Conservation (phyloP, 2,888 invertebrate genomes). For the Zele albiditarsus region DNA sequence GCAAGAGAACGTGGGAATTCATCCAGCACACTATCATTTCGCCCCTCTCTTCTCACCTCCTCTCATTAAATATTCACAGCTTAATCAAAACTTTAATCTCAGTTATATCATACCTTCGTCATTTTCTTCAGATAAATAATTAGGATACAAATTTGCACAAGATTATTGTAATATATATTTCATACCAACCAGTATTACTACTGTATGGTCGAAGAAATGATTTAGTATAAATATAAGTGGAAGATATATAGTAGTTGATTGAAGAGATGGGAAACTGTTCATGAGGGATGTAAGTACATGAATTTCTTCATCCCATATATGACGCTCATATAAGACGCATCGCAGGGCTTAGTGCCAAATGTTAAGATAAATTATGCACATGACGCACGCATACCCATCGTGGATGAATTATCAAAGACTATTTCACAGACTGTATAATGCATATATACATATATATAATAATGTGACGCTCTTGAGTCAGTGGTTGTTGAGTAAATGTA, state of each 20-base stretch:
- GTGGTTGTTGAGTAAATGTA: not conserved
- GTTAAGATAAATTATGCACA: conserved; percentile 29
- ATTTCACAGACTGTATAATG: not conserved
- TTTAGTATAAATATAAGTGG: no score
- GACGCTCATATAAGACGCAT: not conserved
- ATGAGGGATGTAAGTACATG: not conserved
- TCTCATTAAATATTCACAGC: conserved; percentile 32
- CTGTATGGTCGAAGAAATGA: no score
- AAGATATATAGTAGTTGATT: no score
- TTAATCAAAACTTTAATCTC: conserved; percentile 30
- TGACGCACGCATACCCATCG: conserved; percentile 2
- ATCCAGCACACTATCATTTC: not conserved
- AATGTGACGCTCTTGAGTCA: not conserved
- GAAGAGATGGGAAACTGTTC: no score
- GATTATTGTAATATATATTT: not conserved
- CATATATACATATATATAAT: not conserved
- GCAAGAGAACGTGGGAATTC: conserved; percentile 27
- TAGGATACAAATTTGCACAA: not conserved
- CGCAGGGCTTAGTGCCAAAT: conserved; percentile 20
- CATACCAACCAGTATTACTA: not conserved
- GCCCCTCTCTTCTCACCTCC: not conserved
- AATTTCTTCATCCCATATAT: conserved; percentile 4
- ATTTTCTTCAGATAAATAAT: not conserved
- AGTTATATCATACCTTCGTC: not conserved
- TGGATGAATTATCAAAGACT: conserved; percentile 22